Conservation (phyloP, 2,888 invertebrate genomes). For the Chloromyia formosa region DNA sequence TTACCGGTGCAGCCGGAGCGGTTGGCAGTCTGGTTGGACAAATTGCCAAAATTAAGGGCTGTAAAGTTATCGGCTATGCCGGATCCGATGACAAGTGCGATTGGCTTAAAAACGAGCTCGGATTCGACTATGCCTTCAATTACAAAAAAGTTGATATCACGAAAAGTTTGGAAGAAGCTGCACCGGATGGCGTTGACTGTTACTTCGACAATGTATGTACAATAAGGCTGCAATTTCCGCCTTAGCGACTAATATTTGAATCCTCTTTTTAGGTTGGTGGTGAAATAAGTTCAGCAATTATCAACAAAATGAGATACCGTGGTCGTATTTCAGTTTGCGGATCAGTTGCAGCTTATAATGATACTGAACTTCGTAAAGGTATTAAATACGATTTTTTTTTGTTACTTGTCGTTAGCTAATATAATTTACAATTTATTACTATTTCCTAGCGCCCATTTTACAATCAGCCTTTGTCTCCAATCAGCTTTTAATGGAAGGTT, state of each 20-base stretch:
- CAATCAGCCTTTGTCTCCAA: slow-evolving; percentile 68
- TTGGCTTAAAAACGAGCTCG: slow-evolving; percentile 72
- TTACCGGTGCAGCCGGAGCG: slow-evolving; percentile 80
- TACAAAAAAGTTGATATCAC: slow-evolving; percentile 72
- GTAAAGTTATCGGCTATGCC: slow-evolving; percentile 76
- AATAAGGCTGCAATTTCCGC: no score
- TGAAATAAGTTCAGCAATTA: slow-evolving; percentile 68
- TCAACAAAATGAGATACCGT: slow-evolving; percentile 70
- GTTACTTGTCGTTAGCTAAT: neutral
- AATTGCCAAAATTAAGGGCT: slow-evolving; percentile 77
- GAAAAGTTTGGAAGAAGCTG: slow-evolving; percentile 68
- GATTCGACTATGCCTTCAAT: slow-evolving; percentile 76
- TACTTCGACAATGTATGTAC: slow-evolving; percentile 82
- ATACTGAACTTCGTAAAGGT: slow-evolving; percentile 55
- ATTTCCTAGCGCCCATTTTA: slow-evolving; percentile 58
- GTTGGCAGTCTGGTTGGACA: slow-evolving; percentile 82
- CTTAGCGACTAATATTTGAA: neutral
- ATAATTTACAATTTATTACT: neutral
- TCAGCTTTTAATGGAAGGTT: slow-evolving; percentile 71
- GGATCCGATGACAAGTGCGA: slow-evolving; percentile 76
- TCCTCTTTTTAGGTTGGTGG: slow-evolving; percentile 68
- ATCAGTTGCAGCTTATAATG: slow-evolving; percentile 72
- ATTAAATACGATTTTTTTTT: neutral
- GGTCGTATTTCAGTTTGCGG: slow-evolving; percentile 75
- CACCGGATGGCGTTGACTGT: slow-evolving; percentile 78